These are phyloP conservation scores for Squalus acanthias DNA, from an alignment of 2,797 vertebrate species.

Conservation along the genomic window DNA sequence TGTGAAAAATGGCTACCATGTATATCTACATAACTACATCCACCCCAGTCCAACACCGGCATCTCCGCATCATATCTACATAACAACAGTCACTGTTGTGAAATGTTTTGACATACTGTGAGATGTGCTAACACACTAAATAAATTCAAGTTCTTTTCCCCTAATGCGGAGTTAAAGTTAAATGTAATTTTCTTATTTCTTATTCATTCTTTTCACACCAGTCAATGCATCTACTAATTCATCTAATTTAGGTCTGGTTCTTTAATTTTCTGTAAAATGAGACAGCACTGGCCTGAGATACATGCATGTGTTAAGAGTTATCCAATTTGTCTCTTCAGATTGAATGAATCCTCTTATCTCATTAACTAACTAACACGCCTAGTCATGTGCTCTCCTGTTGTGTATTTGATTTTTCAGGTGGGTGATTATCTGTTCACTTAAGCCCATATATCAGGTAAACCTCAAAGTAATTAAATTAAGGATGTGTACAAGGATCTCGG, in stretches of 20 bases:
- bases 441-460: not conserved
- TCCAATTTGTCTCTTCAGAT: not conserved
- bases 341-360: not conserved
- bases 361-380: not conserved
- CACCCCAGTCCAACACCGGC: too few species aligned
- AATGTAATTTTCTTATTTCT: not conserved
- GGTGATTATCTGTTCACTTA: not conserved
- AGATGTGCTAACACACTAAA: not conserved
- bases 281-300: not conserved
- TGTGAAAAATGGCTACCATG: not conserved
- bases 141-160: not conserved
- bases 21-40: not conserved
- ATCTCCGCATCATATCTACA: not conserved
- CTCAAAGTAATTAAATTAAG: conserved; percentile 12
- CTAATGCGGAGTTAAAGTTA: not conserved
- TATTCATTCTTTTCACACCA: not conserved
- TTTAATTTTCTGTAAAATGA: too few species aligned
- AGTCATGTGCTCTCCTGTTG: not conserved
- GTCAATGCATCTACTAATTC: not conserved
- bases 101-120: not conserved
- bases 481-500: not conserved
- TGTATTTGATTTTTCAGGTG: not conserved
- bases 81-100: not conserved
- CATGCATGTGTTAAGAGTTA: not conserved
- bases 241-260: too few species aligned